These are phyloP conservation scores for Nysson spinosus DNA, from an alignment of 2,888 invertebrate genomes.

Conservation along the genomic window DNA sequence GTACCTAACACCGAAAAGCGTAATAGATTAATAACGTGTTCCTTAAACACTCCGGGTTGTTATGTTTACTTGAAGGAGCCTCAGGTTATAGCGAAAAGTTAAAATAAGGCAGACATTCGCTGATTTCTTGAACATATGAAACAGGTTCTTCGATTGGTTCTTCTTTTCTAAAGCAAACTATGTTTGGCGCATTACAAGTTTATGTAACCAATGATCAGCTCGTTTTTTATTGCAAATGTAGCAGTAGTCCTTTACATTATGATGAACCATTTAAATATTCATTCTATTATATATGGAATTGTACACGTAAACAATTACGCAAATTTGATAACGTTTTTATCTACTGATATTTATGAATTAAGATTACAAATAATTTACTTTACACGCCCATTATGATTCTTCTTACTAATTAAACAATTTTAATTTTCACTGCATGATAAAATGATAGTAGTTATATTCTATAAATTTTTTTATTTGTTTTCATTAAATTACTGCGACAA, in stretches of 20 bases:
- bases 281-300: constrained; percentile 2
- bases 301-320: too few relatives aligned
- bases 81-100: constrained; percentile 60
- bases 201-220: constrained; percentile 32
- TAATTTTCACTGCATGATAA: too few relatives aligned
- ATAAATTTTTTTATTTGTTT: too few relatives aligned
- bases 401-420: too few relatives aligned
- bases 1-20: constrained; percentile 29
- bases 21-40: constrained; percentile 19
- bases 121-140: constrained; percentile 23
- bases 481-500: too few relatives aligned
- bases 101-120: constrained; percentile 56
- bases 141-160: constrained; percentile 42
- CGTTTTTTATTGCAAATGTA: constrained; percentile 24
- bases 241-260: constrained; percentile 12
- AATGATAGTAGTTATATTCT: too few relatives aligned
- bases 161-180: constrained; percentile 30
- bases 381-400: too few relatives aligned
- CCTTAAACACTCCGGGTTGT: constrained; percentile 20
- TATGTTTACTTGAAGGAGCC: constrained; percentile 51
- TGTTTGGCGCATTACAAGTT: constrained; percentile 20
- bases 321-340: too few relatives aligned
- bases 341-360: too few relatives aligned
- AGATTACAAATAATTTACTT: too few relatives aligned
- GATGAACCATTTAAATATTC: constrained; percentile 20